Evolutionary conservation across 2,797 vertebrate species (phyloP), one percentile per base, ranked within the genome.

Genomic region (Ceryle rudis): DNA sequence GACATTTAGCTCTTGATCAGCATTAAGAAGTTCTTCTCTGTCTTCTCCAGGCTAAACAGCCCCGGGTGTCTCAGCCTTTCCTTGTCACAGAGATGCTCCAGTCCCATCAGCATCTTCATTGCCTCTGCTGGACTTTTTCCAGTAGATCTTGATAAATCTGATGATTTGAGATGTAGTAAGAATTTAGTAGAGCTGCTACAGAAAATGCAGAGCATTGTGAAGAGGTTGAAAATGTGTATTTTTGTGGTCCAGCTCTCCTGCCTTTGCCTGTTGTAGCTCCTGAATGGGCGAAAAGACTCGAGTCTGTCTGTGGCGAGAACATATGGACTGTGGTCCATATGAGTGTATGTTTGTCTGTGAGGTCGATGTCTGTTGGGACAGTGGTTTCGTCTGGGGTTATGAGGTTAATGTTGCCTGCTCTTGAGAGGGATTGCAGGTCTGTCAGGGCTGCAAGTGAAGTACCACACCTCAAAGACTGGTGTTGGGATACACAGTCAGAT

Each of bases 281-380:
- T 84, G 41, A 64, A 4, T 47, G 28, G 21, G 15, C 78, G 21
- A 17, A 66, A 64, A 77, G 31, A 28, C 52, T 3, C 1, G n/a
- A 25, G 31, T 9, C 13, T 10, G 2, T 44, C 1, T 31, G 15
- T 52, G 62, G 17, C 33, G n/a, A 35, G 51, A 46, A 5, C 0
- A 0, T n/a, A 9, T 4, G 21, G 21, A 6, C 22, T 42, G 29
- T 58, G 17, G 6, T 51, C 3, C 4, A 8, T 11, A 18, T 0
- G 5, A 9, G 12, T 4, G 19, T 9, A 1, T 2, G 1, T n/a
- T 57, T 0, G 0, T 26, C 0, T 28, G 9, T 26, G 17, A 37
- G 23, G 17, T 6, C 65, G 41, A 31, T 47, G 17, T n/a, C 29
- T 41, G 54, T 18, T 0, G 10, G 49, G n/a, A 15, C 2, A 8